Evolutionary conservation across 1,140 invertebrate genomes (phyloP), one percentile per base, ranked within the genome.

Genomic region (Polypedilum vanderplanki): DNA sequence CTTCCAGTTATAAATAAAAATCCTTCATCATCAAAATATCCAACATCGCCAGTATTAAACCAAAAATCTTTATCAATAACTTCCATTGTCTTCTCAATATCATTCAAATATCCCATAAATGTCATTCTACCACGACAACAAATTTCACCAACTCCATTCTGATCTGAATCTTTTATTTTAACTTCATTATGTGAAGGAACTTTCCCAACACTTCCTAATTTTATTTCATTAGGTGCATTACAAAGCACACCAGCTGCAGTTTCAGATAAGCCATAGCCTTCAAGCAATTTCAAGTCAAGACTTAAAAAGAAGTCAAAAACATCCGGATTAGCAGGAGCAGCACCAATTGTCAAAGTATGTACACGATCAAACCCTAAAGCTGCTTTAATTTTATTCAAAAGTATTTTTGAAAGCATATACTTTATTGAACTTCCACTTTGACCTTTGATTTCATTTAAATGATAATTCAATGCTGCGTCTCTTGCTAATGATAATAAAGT

Each of bases 61-160:
- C 91, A 95, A 3, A 91, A 90, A 0, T 92, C 87, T 0, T 91
- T 88, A 0, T 86, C 83, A 80, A 94, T 91, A 0, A 90, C 79
- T 75, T 91, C 91, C 15, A 10, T 46, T 3, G 41, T 46, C 41
- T 46, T 46, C 15, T 46, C 41, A 46, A 46, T 46, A 7, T 90
- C 87, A 74, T 88, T 86, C n/a, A 96, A 83, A 79, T 97, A 97
- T 4, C 95, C 95, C 94, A 96, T 96, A 79, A 95, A 93, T 7
- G 94, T 84, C 78, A 93, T 88, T 40, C 94, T 86, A 10, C 94
- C 93, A 24, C 85, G 81, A 85, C 94, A 89, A 78, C 88, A 88
- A 41, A 90, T 85, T 84, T 96, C 94, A 3, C 94, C 94, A 77
- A 92, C 88, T 0, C 91, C 92, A 75, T 89, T 88, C 9, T 83